These are phyloP conservation scores for Microctenopoma steveboyesi DNA, from an alignment of 2,797 vertebrate species.

Conservation along the genomic window DNA sequence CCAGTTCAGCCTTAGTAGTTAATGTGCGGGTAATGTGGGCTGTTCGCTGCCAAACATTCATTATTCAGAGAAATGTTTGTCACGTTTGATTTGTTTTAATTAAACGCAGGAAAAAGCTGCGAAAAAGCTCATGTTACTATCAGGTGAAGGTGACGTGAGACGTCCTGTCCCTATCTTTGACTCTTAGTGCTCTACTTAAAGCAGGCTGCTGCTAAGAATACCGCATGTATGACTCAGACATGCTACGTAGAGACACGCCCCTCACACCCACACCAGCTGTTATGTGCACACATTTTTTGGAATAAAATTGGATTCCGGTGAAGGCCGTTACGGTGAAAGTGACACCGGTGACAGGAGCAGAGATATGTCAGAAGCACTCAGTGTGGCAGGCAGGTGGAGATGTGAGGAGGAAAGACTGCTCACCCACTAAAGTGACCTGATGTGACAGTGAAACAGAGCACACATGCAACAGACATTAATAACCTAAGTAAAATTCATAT, in stretches of 20 bases:
- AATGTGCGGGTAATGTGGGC: not conserved
- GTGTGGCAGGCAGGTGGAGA: not conserved
- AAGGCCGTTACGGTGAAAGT: conserved; percentile 15
- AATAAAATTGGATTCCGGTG: conserved; percentile 13
- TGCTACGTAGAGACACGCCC: conserved; percentile 17
- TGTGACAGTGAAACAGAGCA: conserved; percentile 2
- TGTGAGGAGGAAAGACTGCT: not conserved
- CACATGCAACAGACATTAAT: not conserved
- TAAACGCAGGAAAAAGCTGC: not conserved
- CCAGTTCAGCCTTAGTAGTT: too few species aligned
- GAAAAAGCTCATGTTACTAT: conserved; percentile 13
- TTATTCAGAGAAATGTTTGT: not conserved
- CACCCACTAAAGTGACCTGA: not conserved
- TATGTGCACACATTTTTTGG: conserved; percentile 7
- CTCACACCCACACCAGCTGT: not conserved
- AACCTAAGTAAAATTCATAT: not conserved
- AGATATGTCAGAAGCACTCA: conserved; percentile 12
- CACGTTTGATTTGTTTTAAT: not conserved
- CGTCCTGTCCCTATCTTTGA: conserved; percentile 45
- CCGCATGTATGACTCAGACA: conserved; percentile 19
- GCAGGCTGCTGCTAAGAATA: conserved; percentile 55
- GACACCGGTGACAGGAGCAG: conserved; percentile 11
- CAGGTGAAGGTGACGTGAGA: conserved; percentile 16
- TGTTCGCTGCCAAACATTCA: not conserved
- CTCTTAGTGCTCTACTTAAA: conserved; percentile 50